Evolutionary conservation across 2,888 invertebrate species (phyloP), one percentile per base, ranked within the genome.

Genomic region (Mantis religiosa): DNA sequence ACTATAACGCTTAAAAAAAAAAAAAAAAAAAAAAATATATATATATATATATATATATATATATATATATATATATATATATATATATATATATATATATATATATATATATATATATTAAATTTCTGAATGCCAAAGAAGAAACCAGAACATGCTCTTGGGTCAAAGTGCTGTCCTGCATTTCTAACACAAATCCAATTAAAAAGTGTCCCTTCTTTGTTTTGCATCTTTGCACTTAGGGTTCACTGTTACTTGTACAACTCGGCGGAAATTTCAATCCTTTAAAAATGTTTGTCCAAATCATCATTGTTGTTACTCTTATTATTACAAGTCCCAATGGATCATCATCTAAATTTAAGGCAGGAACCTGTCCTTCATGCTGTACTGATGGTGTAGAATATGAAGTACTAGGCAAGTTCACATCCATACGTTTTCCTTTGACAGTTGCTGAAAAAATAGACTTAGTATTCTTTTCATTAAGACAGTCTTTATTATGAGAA

Each of bases 171-270:
- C 7, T 34, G 81, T n/a, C 87, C 87, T 15, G 82, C n/a, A 30
- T 82, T 82, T 34, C 34, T 87, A 14, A 93, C 91, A 92, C 94
- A 94, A n/a, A 92, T 92, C 91, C 93, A 94, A 41, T 93, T 93
- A 89, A 92, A 92, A 91, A 94, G 94, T 92, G 92, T 4, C 94
- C 94, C 47, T 92, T 92, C 91, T 94, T 94, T 90, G 93, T 94
- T 9, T 94, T 94, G 34, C 93, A 93, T 88, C 93, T 91, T 88
- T 94, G 90, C 15, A 94, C 92, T n/a, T n/a, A n/a, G n/a, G 93
- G 92, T 90, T 94, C 93, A 25, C 92, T 92, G 91, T 94, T 94
- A 2, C 94, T 94, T 87, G 91, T 92, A 90, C 94, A 94, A 34
- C 92, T 89, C 9, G 94, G 94, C 2, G 93, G 91, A 7, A 92